Conservation (phyloP, 2,888 invertebrate genomes). For the Luperina testacea region DNA sequence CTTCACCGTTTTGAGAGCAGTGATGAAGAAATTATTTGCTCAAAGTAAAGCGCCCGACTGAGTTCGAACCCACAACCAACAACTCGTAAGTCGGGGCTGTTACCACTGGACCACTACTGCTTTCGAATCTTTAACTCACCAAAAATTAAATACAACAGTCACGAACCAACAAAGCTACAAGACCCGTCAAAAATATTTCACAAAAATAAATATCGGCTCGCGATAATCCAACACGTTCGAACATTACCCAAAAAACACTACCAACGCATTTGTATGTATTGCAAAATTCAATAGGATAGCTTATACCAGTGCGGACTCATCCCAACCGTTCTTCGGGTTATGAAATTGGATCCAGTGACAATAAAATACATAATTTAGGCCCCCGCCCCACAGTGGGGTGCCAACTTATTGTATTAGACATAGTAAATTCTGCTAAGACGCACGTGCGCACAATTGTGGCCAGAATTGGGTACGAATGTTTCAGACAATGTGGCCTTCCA, state of each 20-base stretch:
- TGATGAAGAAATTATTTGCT: not conserved
- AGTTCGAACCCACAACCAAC: not conserved
- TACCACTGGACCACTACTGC: not conserved
- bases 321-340: slow-evolving; percentile 81
- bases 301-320: slow-evolving; percentile 76
- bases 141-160: slow-evolving; percentile 16
- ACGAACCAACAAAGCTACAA: slow-evolving; percentile 24
- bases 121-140: not conserved
- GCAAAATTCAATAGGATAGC: slow-evolving; percentile 82
- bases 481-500: slow-evolving; percentile 61
- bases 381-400: slow-evolving; percentile 67
- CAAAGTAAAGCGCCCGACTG: not conserved
- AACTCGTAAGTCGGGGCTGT: not conserved
- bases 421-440: slow-evolving; percentile 83
- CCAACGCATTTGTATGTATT: slow-evolving; percentile 82
- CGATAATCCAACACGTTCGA: slow-evolving; percentile 66
- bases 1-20: not conserved
- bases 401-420: slow-evolving; percentile 85
- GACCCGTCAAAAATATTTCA: slow-evolving; percentile 44
- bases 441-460: slow-evolving; percentile 81
- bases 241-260: slow-evolving; percentile 73
- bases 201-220: slow-evolving; percentile 59
- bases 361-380: slow-evolving; percentile 87
- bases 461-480: slow-evolving; percentile 75
- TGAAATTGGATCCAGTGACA: slow-evolving; percentile 85